Evolutionary conservation across 2,888 invertebrate species (phyloP), one percentile per base, ranked within the genome.

Genomic region (Ectemnius lituratus): DNA sequence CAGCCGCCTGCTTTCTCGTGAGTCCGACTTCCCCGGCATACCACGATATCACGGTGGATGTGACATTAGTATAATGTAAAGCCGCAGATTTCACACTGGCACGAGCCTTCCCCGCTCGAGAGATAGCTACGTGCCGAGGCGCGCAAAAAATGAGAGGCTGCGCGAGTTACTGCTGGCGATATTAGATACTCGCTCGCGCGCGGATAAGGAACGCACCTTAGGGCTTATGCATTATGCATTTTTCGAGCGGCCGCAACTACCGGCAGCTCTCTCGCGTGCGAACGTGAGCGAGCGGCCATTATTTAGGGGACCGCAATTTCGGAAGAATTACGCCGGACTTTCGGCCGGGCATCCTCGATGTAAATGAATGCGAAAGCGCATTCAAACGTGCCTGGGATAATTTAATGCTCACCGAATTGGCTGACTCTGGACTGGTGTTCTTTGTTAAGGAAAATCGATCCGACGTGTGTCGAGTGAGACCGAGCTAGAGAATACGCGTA

Each of bases 381-480:
- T 37, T 52, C 52, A 52, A 52, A 14, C 37, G 37, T 37, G 37
- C 52, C 5, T 5, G n/a, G 52, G 52, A 52, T 16, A 52, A 52
- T 52, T 16, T 52, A 52, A 52, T 52, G 52, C 52, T 13, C 14
- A 16, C 14, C 6, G n/a, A 16, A 52, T 5, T 52, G 52, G 14
- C 14, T 16, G 4, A 6, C 16, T 52, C n/a, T 16, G 4, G 0
- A 2, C 47, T 14, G 47, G 4, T 52, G n/a, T 52, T 52, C 52
- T 52, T 52, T 52, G 52, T 52, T 52, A 52, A 52, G 52, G 52
- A n/a, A 6, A 52, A 52, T 52, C 52, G 52, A 52, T 52, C 37
- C 37, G 37, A 37, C 37, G 11, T 37, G 23, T 47, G 14, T 52
- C 52, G 16, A 4, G 14, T 6, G 14, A 16, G 52, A 14, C 16